phyloP scores from a whole-genome alignment of 2,797 vertebrate species.

The Phrynocephalus vlangalii region DNA sequence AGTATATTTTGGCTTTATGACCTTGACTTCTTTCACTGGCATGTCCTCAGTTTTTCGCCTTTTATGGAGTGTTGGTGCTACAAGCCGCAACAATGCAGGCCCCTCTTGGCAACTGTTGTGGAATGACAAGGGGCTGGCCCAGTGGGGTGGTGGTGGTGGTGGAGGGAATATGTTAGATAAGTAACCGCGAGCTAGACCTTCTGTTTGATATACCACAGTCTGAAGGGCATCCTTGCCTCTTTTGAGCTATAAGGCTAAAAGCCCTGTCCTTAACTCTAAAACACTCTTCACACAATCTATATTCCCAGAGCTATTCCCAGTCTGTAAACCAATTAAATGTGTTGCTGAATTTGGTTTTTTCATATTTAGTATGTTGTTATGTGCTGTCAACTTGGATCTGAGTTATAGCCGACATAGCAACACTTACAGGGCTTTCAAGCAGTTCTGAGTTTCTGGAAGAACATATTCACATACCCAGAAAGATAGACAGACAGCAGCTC shows the following conservation, averaged over 20 bases:
- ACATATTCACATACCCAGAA: background rate
- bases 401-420: too few relatives aligned
- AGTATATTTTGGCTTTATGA: constrained; percentile 20
- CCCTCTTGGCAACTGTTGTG: background rate
- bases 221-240: background rate
- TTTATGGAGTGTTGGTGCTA: constrained; percentile 16
- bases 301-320: background rate
- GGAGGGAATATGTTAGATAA: background rate
- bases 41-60: constrained; percentile 8
- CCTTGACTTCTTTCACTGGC: background rate
- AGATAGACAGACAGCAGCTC: background rate
- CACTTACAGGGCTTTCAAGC: too few relatives aligned
- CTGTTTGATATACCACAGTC: background rate
- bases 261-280: background rate
- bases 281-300: background rate
- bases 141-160: too few relatives aligned
- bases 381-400: too few relatives aligned
- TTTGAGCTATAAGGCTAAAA: background rate
- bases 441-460: too few relatives aligned
- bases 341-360: background rate
- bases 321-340: background rate
- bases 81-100: background rate
- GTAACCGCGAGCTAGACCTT: background rate
- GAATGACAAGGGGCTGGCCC: background rate
- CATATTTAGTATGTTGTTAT: background rate